Evolutionary conservation across 2,113 vertebrate species (phyloP).

Genomic region (Mobula birostris): DNA sequence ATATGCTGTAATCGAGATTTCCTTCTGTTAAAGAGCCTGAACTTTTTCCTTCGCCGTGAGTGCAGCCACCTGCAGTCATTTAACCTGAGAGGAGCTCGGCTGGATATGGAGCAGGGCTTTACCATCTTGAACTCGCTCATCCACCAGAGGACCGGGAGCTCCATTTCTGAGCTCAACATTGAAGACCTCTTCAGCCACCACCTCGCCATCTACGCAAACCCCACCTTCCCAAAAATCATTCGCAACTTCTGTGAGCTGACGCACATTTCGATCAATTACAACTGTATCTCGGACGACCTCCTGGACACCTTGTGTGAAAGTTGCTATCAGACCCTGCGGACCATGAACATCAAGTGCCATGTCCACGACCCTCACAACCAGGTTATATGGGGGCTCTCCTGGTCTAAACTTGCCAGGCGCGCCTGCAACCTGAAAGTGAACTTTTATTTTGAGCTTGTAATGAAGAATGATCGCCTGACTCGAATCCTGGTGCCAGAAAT

Average conservation of each 20-base stretch:
- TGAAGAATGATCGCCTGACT: slow-evolving; percentile 49
- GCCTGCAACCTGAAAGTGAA: slow-evolving; percentile 52
- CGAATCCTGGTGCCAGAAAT: slow-evolving; percentile 60
- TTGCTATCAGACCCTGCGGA: slow-evolving; percentile 46
- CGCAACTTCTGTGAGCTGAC: slow-evolving; percentile 49
- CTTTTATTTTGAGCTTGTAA: slow-evolving; percentile 57
- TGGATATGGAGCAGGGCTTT: slow-evolving; percentile 57
- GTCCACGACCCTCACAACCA: slow-evolving; percentile 55
- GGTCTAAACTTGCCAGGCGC: slow-evolving; percentile 52
- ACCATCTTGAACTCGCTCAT: slow-evolving; percentile 53
- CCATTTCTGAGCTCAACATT: slow-evolving; percentile 51
- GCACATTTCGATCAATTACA: slow-evolving; percentile 58
- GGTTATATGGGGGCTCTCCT: slow-evolving; percentile 52
- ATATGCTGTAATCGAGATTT: neutral
- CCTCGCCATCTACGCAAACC: slow-evolving; percentile 52
- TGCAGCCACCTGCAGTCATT: slow-evolving; percentile 51
- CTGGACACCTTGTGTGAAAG: slow-evolving; percentile 50
- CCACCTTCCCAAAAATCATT: slow-evolving; percentile 52
- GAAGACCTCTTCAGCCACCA: slow-evolving; percentile 58
- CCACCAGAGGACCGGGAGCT: slow-evolving; percentile 43
- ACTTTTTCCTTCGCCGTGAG: slow-evolving; percentile 53
- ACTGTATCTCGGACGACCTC: slow-evolving; percentile 58
- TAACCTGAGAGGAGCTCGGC: slow-evolving; percentile 55
- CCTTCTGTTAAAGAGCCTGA: slow-evolving; percentile 45
- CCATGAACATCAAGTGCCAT: slow-evolving; percentile 60